Conservation (phyloP, 2,888 invertebrate genomes). For the Drosophila demipolita region DNA sequence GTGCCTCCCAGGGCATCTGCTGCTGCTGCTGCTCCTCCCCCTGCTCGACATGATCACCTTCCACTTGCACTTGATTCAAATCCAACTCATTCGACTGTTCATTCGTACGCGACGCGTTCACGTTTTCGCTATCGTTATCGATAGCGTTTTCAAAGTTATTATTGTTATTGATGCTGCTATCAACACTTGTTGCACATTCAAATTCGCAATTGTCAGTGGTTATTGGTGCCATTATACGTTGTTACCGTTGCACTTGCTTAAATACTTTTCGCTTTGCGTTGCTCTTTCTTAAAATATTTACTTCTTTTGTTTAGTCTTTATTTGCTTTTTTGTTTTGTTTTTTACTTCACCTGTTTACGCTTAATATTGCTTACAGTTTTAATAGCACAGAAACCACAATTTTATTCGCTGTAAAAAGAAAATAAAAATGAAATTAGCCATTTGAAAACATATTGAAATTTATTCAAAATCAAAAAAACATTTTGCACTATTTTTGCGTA, state of each 20-base stretch:
- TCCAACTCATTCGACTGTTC: slow-evolving; percentile 60
- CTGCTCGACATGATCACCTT: slow-evolving; percentile 34
- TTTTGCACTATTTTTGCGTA: slow-evolving; percentile 54
- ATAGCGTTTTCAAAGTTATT: slow-evolving; percentile 54
- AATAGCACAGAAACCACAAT: slow-evolving; percentile 35
- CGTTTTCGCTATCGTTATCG: slow-evolving; percentile 57
- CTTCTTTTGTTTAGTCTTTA: slow-evolving; percentile 28
- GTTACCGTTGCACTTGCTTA: slow-evolving; percentile 77
- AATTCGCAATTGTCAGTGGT: slow-evolving; percentile 84
- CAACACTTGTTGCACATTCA: slow-evolving; percentile 84
- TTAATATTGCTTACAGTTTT: slow-evolving; percentile 52
- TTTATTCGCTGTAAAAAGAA: slow-evolving; percentile 44
- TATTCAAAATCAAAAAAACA: too few relatives aligned
- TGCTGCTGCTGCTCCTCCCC: slow-evolving; percentile 48
- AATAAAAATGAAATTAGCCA: slow-evolving; percentile 11
- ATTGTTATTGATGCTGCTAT: slow-evolving; percentile 63
- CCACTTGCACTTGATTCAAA: slow-evolving; percentile 51
- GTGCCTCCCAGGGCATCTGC: slow-evolving; percentile 91
- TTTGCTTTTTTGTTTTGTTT: slow-evolving; percentile 19
- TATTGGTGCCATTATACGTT: slow-evolving; percentile 85
- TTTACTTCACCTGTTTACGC: slow-evolving; percentile 43
- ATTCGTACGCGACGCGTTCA: slow-evolving; percentile 22
- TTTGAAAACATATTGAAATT: slow-evolving; percentile 31
- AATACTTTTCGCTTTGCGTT: slow-evolving; percentile 58
- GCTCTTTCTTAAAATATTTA: slow-evolving; percentile 39